These are phyloP conservation scores for Heliconius hermathena DNA, from an alignment of 1,140 invertebrate species.

Conservation along the genomic window DNA sequence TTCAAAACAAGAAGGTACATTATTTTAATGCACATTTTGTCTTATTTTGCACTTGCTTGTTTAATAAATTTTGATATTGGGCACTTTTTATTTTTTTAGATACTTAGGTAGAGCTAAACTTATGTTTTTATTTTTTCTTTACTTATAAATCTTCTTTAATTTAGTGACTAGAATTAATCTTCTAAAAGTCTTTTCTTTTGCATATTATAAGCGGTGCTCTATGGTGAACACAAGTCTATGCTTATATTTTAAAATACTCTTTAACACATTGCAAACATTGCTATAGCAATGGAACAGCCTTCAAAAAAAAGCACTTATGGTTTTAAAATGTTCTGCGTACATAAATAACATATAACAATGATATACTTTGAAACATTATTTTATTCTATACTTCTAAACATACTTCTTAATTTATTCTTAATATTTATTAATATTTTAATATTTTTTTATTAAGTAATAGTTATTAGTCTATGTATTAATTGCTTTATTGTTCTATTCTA, in stretches of 20 bases:
- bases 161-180: background rate
- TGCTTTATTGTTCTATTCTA: constrained; percentile 23
- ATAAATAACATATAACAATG: background rate
- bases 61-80: background rate
- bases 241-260: background rate
- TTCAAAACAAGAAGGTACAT: constrained; percentile 82
- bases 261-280: background rate
- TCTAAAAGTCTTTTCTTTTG: no score
- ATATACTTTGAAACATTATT: background rate
- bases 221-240: background rate
- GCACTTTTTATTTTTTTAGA: background rate
- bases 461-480: constrained; percentile 14
- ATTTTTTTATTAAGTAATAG: background rate
- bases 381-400: background rate
- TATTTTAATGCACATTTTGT: background rate
- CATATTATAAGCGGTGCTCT: background rate
- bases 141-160: background rate
- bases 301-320: background rate
- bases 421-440: background rate
- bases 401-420: background rate
- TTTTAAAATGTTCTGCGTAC: background rate
- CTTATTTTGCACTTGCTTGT: background rate
- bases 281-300: background rate
- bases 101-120: background rate
- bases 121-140: background rate